A percentile compares a stretch with the other conserved stretches of the same genome.
Evolutionary conservation across 2,888 invertebrate genomes (phyloP).

Genomic region (Mellilla xanthometata): DNA sequence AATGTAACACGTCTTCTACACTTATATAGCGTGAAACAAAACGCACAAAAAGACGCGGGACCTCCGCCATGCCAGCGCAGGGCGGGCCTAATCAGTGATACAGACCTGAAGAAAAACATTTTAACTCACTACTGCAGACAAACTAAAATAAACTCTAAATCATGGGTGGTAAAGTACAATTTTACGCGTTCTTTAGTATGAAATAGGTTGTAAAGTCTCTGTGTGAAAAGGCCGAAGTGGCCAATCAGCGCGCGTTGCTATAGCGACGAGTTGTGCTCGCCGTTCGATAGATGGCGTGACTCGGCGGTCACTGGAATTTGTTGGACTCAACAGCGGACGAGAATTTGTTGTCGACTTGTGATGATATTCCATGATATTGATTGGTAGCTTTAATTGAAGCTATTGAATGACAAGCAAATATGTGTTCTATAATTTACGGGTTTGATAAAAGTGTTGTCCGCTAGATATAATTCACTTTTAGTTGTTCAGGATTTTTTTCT

Average conservation of each 20-base stretch:
- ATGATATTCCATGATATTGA: too few relatives aligned
- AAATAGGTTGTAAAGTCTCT: constrained; percentile 49
- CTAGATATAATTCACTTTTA: too few relatives aligned
- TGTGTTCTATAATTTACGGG: too few relatives aligned
- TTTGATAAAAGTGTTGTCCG: too few relatives aligned
- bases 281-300: constrained; percentile 63
- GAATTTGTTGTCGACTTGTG: too few relatives aligned
- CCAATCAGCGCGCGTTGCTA: constrained; percentile 76
- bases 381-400: too few relatives aligned
- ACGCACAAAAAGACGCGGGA: constrained; percentile 34
- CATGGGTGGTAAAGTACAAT: constrained; percentile 45
- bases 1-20: constrained; percentile 21
- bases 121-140: constrained; percentile 30
- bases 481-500: too few relatives aligned
- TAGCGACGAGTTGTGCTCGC: constrained; percentile 54
- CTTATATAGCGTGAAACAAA: constrained; percentile 29
- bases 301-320: constrained; percentile 19
- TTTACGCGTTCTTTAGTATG: constrained; percentile 43
- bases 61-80: constrained; percentile 72
- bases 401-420: too few relatives aligned
- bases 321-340: not conserved
- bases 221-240: constrained; percentile 53
- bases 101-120: constrained; percentile 15
- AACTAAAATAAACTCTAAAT: constrained; percentile 50
- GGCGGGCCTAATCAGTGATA: constrained; percentile 73